phyloP scores from a whole-genome alignment of 2,888 invertebrate genomes.

The Diarsia mendica region DNA sequence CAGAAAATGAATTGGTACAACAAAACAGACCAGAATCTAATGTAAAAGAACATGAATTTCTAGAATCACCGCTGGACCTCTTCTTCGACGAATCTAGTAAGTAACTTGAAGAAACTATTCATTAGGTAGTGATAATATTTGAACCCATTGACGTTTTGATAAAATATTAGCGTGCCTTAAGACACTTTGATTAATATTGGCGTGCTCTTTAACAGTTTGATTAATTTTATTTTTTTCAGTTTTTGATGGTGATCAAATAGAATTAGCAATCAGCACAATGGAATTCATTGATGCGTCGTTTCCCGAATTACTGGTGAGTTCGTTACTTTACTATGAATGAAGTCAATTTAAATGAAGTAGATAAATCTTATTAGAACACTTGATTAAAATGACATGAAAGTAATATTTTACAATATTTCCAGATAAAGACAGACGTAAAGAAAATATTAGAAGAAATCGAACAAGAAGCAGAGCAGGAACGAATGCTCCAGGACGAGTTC shows the following conservation, averaged over 20 bases:
- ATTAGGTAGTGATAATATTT: too few species aligned
- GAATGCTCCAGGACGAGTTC: constrained; percentile 21
- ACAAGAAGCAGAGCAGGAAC: constrained; percentile 33
- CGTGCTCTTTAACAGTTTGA: background rate
- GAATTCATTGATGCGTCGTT: constrained; percentile 68
- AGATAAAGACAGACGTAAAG: constrained; percentile 72
- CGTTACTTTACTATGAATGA: background rate
- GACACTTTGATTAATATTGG: background rate
- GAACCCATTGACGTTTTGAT: background rate
- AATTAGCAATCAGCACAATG: constrained; percentile 68
- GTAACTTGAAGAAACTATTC: constrained; percentile 38
- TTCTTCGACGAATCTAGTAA: constrained; percentile 73
- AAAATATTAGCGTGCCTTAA: background rate
- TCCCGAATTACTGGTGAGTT: constrained; percentile 74
- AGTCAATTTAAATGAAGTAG: too few species aligned
- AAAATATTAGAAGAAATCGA: constrained; percentile 71
- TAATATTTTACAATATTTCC: constrained; percentile 54
- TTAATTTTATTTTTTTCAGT: constrained; percentile 66
- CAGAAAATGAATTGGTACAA: constrained; percentile 36
- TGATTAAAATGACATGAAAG: background rate
- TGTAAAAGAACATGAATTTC: constrained; percentile 12
- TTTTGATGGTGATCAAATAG: constrained; percentile 66
- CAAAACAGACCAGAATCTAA: constrained; percentile 33
- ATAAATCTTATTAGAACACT: background rate
- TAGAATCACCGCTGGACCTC: constrained; percentile 60